Conservation (phyloP, 2,888 invertebrate species). For the Apoda limacodes region DNA sequence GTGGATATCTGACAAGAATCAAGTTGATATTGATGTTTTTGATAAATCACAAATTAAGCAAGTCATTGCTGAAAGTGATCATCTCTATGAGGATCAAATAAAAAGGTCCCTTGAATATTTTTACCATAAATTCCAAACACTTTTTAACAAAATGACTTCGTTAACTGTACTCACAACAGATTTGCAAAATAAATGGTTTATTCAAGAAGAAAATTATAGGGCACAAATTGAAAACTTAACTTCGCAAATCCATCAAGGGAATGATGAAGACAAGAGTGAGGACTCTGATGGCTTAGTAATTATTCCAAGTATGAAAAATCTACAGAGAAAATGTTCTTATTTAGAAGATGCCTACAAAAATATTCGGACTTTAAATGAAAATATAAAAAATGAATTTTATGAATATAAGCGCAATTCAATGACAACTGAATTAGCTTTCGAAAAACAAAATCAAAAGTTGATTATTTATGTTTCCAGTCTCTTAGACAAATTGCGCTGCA, state of each 20-base stretch:
- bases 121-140: constrained; percentile 46
- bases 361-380: constrained; percentile 59
- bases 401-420: constrained; percentile 55
- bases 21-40: constrained; percentile 30
- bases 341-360: constrained; percentile 53
- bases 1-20: constrained; percentile 41
- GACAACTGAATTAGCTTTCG: constrained; percentile 45
- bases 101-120: constrained; percentile 49
- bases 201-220: constrained; percentile 55
- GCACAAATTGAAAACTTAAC: constrained; percentile 53
- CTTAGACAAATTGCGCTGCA: constrained; percentile 56
- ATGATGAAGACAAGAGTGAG: constrained; percentile 45
- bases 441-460: constrained; percentile 51
- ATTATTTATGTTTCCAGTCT: constrained; percentile 41
- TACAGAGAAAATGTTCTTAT: constrained; percentile 54
- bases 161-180: constrained; percentile 51
- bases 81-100: constrained; percentile 39
- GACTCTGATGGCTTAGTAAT: constrained; percentile 45
- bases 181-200: constrained; percentile 48
- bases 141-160: constrained; percentile 54
- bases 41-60: constrained; percentile 33
- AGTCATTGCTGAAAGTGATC: constrained; percentile 30
- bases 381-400: constrained; percentile 60
- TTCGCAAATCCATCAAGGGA: constrained; percentile 30
- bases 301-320: constrained; percentile 24